phyloP scores from a whole-genome alignment of 1,140 invertebrate species.

The Hylaeus volcanicus region DNA sequence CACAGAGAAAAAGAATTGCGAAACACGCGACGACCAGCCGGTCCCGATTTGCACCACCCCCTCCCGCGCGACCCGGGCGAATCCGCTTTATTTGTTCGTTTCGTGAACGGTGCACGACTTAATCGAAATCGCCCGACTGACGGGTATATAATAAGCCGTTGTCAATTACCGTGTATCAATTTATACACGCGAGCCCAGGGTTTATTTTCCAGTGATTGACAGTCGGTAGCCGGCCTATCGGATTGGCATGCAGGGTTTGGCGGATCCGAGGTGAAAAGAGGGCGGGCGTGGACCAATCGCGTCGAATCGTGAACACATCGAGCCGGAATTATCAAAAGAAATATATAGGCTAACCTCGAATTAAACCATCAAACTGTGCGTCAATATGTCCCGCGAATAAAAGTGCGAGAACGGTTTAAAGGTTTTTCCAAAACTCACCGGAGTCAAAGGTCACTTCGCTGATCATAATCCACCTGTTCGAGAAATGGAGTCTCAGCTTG shows the following conservation, averaged over 20 bases:
- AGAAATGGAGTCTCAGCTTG: conserved; percentile 90
- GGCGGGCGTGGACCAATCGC: neutral
- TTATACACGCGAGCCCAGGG: conserved; percentile 57
- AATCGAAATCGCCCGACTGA: conserved; percentile 68
- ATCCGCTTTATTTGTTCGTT: neutral
- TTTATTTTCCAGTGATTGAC: conserved; percentile 75
- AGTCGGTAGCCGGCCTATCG: conserved; percentile 40
- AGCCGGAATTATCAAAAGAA: conserved; percentile 56
- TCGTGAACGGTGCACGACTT: conserved; percentile 11
- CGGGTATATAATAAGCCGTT: conserved; percentile 75
- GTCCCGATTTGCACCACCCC: conserved; percentile 10
- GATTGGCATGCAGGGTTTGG: conserved; percentile 22
- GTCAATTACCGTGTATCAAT: conserved; percentile 74
- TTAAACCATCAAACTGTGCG: no score
- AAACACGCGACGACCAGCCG: conserved; percentile 12
- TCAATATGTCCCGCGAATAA: no score
- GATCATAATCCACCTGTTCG: conserved; percentile 93
- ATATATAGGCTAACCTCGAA: neutral
- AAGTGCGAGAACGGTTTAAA: no score
- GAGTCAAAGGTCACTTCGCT: conserved; percentile 93
- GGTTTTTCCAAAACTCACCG: conserved; percentile 79
- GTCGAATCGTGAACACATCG: conserved; percentile 63
- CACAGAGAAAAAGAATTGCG: conserved; percentile 9
- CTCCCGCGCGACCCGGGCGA: neutral
- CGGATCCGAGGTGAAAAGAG: neutral